phyloP scores from a whole-genome alignment of 2,888 invertebrate species.

The Trachelus iudaicus region DNA sequence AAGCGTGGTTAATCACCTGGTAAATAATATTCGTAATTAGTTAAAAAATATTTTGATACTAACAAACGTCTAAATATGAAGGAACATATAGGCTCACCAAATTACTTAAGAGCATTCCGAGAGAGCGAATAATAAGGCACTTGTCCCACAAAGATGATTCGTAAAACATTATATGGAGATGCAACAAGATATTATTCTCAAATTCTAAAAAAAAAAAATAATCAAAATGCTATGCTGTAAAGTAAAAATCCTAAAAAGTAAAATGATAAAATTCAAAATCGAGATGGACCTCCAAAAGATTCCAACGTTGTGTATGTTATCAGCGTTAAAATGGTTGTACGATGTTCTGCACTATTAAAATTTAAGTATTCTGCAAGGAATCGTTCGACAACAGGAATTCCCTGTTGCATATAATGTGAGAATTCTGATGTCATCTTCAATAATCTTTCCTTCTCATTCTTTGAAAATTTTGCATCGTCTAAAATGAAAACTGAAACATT shows the following conservation, averaged over 20 bases:
- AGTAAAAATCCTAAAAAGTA: not conserved
- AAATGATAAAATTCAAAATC: not conserved
- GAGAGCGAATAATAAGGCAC: constrained; percentile 40
- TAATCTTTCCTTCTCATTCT: constrained; percentile 46
- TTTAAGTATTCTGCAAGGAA: constrained; percentile 57
- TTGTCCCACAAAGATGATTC: constrained; percentile 49
- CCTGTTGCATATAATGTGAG: constrained; percentile 60
- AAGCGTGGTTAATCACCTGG: constrained; percentile 36
- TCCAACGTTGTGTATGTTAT: constrained; percentile 54
- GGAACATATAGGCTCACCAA: constrained; percentile 38
- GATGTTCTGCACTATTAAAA: constrained; percentile 48
- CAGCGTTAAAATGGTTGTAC: constrained; percentile 46
- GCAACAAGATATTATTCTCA: constrained; percentile 43
- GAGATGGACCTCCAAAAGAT: constrained; percentile 40
- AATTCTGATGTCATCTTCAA: constrained; percentile 53
- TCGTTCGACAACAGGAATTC: constrained; percentile 54
- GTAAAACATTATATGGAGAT: constrained; percentile 51
- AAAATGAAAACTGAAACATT: constrained; percentile 51
- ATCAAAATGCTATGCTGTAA: not conserved
- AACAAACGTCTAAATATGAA: constrained; percentile 1
- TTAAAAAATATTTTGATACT: not conserved
- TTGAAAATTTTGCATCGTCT: constrained; percentile 48
- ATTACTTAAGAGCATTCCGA: constrained; percentile 46
- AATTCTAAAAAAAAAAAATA: constrained; percentile 41
- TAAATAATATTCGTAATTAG: not conserved